A percentile compares a stretch with the other conserved stretches of the same genome.
phyloP scores from a whole-genome alignment of 2,113 vertebrate species.

The Cygnus atratus region DNA sequence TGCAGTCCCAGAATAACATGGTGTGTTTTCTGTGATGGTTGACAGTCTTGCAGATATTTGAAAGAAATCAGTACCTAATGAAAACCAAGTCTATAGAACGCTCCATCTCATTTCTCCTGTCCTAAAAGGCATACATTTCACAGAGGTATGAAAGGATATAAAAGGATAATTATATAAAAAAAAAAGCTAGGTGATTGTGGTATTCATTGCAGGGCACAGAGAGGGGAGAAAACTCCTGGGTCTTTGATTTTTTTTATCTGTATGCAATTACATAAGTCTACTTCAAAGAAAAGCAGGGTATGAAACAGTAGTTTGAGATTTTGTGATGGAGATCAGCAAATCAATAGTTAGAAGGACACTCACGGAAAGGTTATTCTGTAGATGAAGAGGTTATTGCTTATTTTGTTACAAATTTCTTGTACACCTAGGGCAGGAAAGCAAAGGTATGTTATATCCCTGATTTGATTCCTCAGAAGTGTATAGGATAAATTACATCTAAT shows the following conservation, averaged over 20 bases:
- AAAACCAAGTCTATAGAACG: neutral
- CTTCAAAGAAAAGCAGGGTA: conserved; percentile 48
- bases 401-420: neutral
- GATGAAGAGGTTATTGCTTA: conserved; percentile 17
- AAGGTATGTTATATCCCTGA: neutral
- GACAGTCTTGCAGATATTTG: neutral
- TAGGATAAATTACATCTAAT: neutral
- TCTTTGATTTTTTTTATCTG: neutral
- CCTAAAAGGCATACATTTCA: neutral
- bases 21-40: neutral
- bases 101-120: neutral
- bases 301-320: conserved; percentile 42
- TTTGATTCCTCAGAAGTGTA: neutral
- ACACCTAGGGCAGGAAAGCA: neutral
- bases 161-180: conserved; percentile 41
- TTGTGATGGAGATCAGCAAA: conserved; percentile 6
- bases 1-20: neutral
- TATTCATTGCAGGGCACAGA: neutral
- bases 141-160: conserved; percentile 9
- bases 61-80: conserved; percentile 2
- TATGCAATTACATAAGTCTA: neutral
- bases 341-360: conserved; percentile 14
- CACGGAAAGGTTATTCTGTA: conserved; percentile 7
- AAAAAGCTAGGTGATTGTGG: conserved; percentile 9
- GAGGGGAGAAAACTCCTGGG: neutral